These are phyloP conservation scores for Drosophila cognata DNA, from an alignment of 2,888 invertebrate genomes.

Conservation along the genomic window DNA sequence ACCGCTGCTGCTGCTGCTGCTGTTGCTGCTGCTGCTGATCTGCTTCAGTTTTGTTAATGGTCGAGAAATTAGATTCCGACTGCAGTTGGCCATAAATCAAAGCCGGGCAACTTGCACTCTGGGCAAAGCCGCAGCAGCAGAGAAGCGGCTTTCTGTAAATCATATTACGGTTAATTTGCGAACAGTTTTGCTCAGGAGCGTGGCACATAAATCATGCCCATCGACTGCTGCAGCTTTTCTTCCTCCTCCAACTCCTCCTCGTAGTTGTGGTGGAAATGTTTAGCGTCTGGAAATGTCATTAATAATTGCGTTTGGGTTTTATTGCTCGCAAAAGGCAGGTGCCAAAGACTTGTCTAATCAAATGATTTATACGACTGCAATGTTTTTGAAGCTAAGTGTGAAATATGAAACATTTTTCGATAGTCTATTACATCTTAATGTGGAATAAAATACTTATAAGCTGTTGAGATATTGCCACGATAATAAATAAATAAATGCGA, in stretches of 20 bases:
- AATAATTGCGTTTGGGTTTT: conserved; percentile 55
- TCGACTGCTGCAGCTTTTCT: conserved; percentile 6
- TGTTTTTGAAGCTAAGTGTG: conserved; percentile 29
- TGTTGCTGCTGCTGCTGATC: conserved; percentile 15
- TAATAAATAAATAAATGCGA: background rate
- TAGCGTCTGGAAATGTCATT: conserved; percentile 62
- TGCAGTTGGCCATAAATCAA: conserved; percentile 76
- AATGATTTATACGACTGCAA: conserved; percentile 54
- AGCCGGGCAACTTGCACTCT: conserved; percentile 56
- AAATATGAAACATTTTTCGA: conserved; percentile 18
- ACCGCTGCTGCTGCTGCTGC: conserved; percentile 10
- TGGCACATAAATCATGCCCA: conserved; percentile 66
- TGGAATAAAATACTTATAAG: background rate
- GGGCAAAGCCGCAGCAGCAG: conserved; percentile 43
- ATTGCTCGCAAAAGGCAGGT: conserved; percentile 30
- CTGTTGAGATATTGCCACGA: background rate
- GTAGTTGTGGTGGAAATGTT: conserved; percentile 46
- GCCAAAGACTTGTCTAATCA: conserved; percentile 41
- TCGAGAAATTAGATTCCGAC: conserved; percentile 78
- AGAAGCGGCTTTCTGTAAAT: conserved; percentile 61
- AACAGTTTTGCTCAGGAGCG: conserved; percentile 71
- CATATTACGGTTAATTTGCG: conserved; percentile 78
- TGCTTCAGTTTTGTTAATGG: conserved; percentile 74
- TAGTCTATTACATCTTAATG: conserved; percentile 15
- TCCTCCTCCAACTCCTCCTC: background rate